phyloP scores from a whole-genome alignment of 2,113 vertebrate genomes.

The Solea senegalensis region DNA sequence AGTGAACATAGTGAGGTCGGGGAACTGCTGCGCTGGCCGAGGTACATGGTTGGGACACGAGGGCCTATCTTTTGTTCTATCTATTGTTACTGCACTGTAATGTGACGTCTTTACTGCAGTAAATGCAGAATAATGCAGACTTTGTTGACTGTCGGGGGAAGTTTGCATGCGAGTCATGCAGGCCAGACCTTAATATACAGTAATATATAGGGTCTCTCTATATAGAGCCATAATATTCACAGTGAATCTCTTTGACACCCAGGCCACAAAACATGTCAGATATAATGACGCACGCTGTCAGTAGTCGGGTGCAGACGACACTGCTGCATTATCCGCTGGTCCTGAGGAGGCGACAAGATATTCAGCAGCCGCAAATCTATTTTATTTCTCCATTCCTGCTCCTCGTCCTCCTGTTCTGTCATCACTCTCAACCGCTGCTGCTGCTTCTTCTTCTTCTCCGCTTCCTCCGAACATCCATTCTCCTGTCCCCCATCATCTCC shows the following conservation, averaged over 20 bases:
- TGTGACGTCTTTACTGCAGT: too few species aligned
- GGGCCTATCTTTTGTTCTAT: too few species aligned
- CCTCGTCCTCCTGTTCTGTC: background rate
- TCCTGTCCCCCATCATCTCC: background rate
- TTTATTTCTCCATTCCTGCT: background rate
- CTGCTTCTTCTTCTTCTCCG: background rate
- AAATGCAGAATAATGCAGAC: too few species aligned
- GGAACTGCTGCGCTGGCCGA: too few species aligned
- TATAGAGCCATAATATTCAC: background rate
- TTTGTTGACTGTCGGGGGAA: background rate
- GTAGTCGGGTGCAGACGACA: constrained; percentile 8
- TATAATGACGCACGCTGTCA: constrained; percentile 33
- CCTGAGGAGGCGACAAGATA: constrained; percentile 14
- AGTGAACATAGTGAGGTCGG: too few species aligned
- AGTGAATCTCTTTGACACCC: background rate
- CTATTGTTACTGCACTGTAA: too few species aligned
- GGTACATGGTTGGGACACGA: too few species aligned
- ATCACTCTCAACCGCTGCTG: background rate
- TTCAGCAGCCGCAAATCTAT: background rate
- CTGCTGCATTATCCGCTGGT: constrained; percentile 10
- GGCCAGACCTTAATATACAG: background rate
- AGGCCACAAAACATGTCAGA: constrained; percentile 23
- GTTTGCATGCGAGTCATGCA: background rate
- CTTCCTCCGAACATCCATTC: background rate
- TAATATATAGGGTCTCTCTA: background rate